phyloP scores from a whole-genome alignment of 2,113 vertebrate species.

The Meriones unguiculatus region DNA sequence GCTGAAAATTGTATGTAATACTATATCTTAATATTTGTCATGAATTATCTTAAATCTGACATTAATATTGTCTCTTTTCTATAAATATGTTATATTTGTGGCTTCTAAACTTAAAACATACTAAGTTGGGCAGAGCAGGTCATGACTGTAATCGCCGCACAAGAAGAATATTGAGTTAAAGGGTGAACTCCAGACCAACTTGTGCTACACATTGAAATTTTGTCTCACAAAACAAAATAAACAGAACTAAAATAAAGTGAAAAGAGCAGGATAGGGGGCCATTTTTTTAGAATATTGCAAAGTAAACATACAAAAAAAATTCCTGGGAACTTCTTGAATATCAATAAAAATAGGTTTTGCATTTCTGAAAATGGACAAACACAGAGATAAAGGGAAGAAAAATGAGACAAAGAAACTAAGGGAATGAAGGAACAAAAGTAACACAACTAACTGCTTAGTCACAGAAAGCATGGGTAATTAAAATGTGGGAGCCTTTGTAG shows the following conservation, averaged over 20 bases:
- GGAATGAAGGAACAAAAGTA: neutral
- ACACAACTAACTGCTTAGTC: slow-evolving; percentile 2
- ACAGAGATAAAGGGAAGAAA: neutral
- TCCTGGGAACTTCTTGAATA: neutral
- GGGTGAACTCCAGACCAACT: neutral
- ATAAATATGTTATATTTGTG: slow-evolving; percentile 5
- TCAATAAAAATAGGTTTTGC: neutral
- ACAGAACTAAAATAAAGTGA: neutral
- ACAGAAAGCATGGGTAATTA: slow-evolving; percentile 70
- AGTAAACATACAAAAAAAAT: neutral
- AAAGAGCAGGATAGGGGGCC: neutral
- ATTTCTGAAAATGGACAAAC: neutral
- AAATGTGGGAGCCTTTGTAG: slow-evolving; percentile 40
- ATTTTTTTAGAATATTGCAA: neutral
- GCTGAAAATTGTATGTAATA: neutral
- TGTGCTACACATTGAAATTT: neutral
- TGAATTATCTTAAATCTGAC: neutral
- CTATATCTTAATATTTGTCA: neutral
- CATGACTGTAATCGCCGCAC: neutral
- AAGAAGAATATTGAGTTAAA: neutral
- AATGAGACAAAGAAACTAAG: neutral
- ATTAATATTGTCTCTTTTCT: neutral
- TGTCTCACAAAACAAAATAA: neutral
- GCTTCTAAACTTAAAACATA: neutral
- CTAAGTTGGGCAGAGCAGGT: neutral